Conservation (phyloP, 2,113 vertebrate species). For the Microcebus tavaratra region DNA sequence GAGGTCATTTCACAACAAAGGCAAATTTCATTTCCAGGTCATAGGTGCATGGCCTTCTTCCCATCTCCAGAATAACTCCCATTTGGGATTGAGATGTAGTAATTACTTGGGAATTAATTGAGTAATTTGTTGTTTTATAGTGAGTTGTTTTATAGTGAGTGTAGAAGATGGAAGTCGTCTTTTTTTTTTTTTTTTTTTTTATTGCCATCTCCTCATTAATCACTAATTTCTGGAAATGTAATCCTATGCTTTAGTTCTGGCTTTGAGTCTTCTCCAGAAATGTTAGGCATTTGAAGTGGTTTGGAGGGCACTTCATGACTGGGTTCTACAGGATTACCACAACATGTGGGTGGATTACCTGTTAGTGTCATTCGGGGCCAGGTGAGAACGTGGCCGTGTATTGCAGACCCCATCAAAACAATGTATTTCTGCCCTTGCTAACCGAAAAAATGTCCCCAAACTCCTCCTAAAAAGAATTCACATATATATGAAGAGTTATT, state of each 20-base stretch:
- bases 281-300: background rate
- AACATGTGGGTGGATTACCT: background rate
- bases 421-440: background rate
- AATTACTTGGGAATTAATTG: background rate
- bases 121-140: background rate
- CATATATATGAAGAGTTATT: background rate
- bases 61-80: background rate
- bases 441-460: background rate
- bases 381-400: background rate
- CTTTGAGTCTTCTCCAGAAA: background rate
- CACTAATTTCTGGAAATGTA: background rate
- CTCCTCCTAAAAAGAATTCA: background rate
- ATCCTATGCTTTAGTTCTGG: background rate
- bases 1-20: background rate
- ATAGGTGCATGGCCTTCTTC: background rate
- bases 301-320: too few species aligned
- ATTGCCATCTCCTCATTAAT: background rate
- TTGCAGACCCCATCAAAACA: background rate
- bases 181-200: background rate
- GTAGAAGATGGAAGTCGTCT: background rate
- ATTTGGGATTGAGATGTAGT: background rate
- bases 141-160: background rate
- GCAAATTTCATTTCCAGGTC: background rate
- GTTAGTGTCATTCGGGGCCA: background rate
- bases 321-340: background rate